Conservation (phyloP, 2,113 vertebrate genomes). For the Pedionomus torquatus region DNA sequence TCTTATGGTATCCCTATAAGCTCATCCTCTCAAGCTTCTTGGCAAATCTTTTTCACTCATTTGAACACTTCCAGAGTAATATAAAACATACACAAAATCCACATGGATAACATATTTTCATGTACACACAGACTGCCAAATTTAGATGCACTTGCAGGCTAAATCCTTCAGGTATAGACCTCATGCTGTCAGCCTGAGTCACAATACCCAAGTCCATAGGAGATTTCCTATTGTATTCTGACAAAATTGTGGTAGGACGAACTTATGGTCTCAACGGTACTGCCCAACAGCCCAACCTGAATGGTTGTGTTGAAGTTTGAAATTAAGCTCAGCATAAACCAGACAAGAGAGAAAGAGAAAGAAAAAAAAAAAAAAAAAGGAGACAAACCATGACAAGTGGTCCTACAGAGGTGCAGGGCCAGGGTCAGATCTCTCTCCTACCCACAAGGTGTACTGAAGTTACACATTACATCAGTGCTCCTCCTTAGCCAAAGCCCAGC, state of each 20-base stretch:
- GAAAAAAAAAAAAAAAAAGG: fast-evolving
- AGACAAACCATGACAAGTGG: fast-evolving
- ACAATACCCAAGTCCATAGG: neutral
- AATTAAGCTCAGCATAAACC: neutral
- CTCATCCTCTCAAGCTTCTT: neutral
- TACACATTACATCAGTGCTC: neutral
- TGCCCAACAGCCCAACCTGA: neutral
- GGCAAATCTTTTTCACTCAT: neutral
- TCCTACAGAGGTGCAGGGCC: neutral
- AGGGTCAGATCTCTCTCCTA: neutral
- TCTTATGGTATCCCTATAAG: neutral
- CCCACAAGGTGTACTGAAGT: neutral
- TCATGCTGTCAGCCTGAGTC: neutral
- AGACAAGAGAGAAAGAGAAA: neutral
- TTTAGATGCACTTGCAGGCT: neutral
- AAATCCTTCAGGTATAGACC: neutral
- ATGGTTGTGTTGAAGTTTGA: neutral
- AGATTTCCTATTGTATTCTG: neutral
- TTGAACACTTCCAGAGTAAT: neutral
- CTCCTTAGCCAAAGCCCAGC: neutral
- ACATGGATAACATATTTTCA: fast-evolving
- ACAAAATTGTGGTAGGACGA: neutral
- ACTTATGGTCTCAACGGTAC: neutral
- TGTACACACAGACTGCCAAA: neutral
- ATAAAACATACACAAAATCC: neutral